Evolutionary conservation across 2,888 invertebrate genomes (phyloP).

Genomic region (Alloscopus bannaensis): DNA sequence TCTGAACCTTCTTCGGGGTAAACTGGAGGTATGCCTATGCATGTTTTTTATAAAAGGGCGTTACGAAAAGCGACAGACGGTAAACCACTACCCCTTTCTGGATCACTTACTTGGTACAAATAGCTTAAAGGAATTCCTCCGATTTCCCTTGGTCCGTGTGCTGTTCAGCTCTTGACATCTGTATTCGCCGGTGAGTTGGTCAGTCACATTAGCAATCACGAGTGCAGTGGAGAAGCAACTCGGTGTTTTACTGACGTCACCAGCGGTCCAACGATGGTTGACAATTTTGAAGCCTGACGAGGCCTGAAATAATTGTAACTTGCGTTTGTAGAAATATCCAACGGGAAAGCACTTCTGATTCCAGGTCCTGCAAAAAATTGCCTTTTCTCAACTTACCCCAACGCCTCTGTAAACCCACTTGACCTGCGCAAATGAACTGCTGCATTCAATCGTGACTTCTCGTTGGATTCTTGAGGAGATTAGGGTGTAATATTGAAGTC

Average conservation of each 20-base stretch:
- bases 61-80: too few relatives aligned
- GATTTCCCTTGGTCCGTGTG: constrained; percentile 23
- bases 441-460: constrained; percentile 65
- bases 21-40: constrained; percentile 40
- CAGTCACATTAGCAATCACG: constrained; percentile 59
- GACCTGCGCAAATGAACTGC: constrained; percentile 44
- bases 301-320: constrained; percentile 33
- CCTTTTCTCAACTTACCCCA: constrained; percentile 55
- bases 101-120: constrained; percentile 64
- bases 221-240: constrained; percentile 60
- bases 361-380: not conserved
- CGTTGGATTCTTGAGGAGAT: constrained; percentile 48
- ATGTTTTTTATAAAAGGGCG: not conserved
- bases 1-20: constrained; percentile 51
- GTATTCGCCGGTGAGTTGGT: constrained; percentile 65
- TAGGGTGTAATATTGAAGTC: constrained; percentile 48
- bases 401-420: constrained; percentile 64
- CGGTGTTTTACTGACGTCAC: constrained; percentile 29
- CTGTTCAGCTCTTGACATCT: constrained; percentile 50
- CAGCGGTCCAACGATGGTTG: constrained; percentile 54
- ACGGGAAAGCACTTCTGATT: not conserved
- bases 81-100: too few relatives aligned
- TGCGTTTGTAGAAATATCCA: not conserved
- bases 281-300: constrained; percentile 64
- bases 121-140: constrained; percentile 54